A percentile compares a stretch with the other conserved stretches of the same genome.
phyloP scores from a whole-genome alignment of 2,888 invertebrate genomes.

The Synanthedon vespiformis region DNA sequence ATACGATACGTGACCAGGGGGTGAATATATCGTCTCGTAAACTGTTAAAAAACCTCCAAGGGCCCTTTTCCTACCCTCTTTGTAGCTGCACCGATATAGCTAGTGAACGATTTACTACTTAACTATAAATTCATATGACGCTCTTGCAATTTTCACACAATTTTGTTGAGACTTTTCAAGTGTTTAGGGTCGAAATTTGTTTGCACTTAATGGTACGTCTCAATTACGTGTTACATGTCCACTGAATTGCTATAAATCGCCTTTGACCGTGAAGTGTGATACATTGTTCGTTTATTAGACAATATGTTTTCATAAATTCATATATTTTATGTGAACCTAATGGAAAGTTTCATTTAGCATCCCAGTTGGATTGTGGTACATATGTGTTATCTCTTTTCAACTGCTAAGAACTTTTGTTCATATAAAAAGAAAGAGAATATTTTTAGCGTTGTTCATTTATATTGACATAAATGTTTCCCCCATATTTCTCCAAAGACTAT shows the following conservation, averaged over 20 bases:
- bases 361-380: too few relatives aligned
- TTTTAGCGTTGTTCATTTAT: too few relatives aligned
- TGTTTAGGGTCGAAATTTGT: not conserved
- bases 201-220: conserved; percentile 21
- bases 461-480: too few relatives aligned
- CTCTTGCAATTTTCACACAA: not conserved
- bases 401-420: too few relatives aligned
- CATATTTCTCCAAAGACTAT: too few relatives aligned
- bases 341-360: too few relatives aligned
- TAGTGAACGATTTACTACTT: not conserved
- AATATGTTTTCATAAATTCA: too few relatives aligned
- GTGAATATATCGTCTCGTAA: conserved; percentile 58
- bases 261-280: conserved; percentile 22
- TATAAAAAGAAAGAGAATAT: too few relatives aligned
- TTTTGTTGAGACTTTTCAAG: not conserved
- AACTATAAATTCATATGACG: not conserved
- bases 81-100: not conserved
- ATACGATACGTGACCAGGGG: conserved; percentile 65
- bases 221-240: conserved; percentile 43
- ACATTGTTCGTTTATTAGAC: not conserved
- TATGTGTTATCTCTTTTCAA: too few relatives aligned
- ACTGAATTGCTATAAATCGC: conserved; percentile 33
- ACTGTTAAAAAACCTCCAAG: conserved; percentile 59
- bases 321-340: too few relatives aligned
- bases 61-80: conserved; percentile 17